Evolutionary conservation across 2,888 invertebrate genomes (phyloP).

Genomic region (Ochropleura plecta): DNA sequence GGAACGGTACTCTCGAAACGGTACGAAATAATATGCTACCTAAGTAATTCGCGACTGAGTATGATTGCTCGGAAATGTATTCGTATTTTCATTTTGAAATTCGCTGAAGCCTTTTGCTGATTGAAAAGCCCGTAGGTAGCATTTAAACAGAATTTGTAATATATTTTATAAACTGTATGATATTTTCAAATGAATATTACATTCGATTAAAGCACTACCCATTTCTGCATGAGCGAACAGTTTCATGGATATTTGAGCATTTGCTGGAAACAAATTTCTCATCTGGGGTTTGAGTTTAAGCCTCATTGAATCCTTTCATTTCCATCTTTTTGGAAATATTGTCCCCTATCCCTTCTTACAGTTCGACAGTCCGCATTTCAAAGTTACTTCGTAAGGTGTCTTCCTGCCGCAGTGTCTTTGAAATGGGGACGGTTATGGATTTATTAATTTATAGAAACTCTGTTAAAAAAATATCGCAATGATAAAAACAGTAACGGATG

Average conservation of each 20-base stretch:
- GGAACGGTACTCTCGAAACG: not conserved
- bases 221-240: conserved; percentile 40
- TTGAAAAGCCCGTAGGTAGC: conserved; percentile 2
- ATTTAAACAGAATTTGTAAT: not conserved
- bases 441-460: conserved; percentile 11
- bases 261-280: conserved; percentile 27
- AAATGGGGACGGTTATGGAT: not conserved
- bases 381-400: not conserved
- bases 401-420: not conserved
- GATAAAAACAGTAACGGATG: conserved; percentile 18
- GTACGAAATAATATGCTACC: conserved; percentile 12
- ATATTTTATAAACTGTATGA: not conserved
- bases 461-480: conserved; percentile 1
- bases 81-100: conserved; percentile 21
- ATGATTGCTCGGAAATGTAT: conserved; percentile 18
- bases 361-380: not conserved
- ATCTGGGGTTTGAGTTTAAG: conserved; percentile 28
- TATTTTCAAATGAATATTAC: conserved; percentile 7
- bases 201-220: conserved; percentile 9
- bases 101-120: conserved; percentile 16
- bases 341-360: conserved; percentile 8
- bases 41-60: conserved; percentile 17
- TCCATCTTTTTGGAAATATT: conserved; percentile 14
- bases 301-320: conserved; percentile 45
- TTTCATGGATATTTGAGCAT: conserved; percentile 46